These are phyloP conservation scores for Amblyjoppa fuscipennis DNA, from an alignment of 2,888 invertebrate genomes.

Conservation along the genomic window DNA sequence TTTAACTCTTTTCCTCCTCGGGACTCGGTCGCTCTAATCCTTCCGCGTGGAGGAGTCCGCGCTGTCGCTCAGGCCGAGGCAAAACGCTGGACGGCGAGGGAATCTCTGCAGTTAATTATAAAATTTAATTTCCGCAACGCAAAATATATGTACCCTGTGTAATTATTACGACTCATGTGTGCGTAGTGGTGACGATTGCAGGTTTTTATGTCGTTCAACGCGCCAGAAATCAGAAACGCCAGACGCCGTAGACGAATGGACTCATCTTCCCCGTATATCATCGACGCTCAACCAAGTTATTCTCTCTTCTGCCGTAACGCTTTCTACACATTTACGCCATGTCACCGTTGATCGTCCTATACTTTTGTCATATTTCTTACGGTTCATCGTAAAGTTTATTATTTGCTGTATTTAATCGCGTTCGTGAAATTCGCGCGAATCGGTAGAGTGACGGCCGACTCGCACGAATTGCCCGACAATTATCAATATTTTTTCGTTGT, in stretches of 20 bases:
- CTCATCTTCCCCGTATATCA: conserved; percentile 1
- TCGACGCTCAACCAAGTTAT: conserved; percentile 39
- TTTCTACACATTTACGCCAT: conserved; percentile 24
- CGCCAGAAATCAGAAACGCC: conserved; percentile 59
- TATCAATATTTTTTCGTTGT: not conserved
- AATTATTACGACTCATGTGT: conserved; percentile 10
- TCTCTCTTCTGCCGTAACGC: conserved; percentile 24
- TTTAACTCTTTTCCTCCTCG: not conserved
- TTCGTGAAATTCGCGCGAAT: conserved; percentile 23
- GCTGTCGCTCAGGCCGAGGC: not conserved
- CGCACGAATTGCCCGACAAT: not conserved
- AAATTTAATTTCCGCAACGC: conserved; percentile 41
- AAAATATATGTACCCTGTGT: conserved; percentile 6
- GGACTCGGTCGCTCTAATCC: not conserved
- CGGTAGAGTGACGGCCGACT: conserved; percentile 22
- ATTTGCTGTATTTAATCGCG: conserved; percentile 9
- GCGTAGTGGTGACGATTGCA: conserved; percentile 55
- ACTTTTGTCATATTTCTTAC: conserved; percentile 27
- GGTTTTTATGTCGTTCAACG: conserved; percentile 38
- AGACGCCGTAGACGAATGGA: conserved; percentile 60
- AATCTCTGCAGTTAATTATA: conserved; percentile 39
- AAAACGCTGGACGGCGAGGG: conserved; percentile 30
- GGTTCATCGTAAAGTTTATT: conserved; percentile 29
- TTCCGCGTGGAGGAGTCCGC: conserved; percentile 4
- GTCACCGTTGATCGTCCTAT: conserved; percentile 44